Evolutionary conservation across 2,888 invertebrate species (phyloP), one percentile per base, ranked within the genome.

Genomic region (Patella ulyssiponensis): DNA sequence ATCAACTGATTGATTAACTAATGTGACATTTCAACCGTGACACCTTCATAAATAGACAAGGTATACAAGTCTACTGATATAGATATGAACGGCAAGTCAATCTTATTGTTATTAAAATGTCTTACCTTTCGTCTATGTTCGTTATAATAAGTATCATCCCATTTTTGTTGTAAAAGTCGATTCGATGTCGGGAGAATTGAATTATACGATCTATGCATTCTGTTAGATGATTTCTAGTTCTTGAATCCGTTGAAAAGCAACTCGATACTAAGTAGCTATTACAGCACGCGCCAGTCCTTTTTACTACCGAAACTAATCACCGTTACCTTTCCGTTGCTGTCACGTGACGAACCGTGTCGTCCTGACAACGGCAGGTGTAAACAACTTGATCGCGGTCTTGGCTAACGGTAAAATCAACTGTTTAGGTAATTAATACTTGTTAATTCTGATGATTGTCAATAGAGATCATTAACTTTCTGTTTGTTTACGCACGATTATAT

Each of bases 91-190:
- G 9, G 44, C 44, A 44, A 44, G 44, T 44, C 44, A 44, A 7
- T 44, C 7, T 44, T 9, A 44, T 44, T 44, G 44, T 44, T 44
- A 44, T 44, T 44, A 44, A 44, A 15, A 58, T 20, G 72, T 77
- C 86, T 83, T 79, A 91, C 91, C 89, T 90, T 86, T 81, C 85
- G 79, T 74, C 89, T 80, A 83, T 92, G 92, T 82, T 91, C 90
- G 64, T 88, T 86, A 82, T 90, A 91, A 77, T 91, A 89, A 7
- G 88, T 90, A n/a, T 85, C 81, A 78, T 91, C 92, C 91, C 91
- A 91, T 82, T 87, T 84, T 82, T 89, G 86, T 83, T 92, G 91
- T 71, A 92, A 83, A 27, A 91, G 84, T 82, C 90, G 90, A 82
- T 91, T 92, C 75, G 88, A 88, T 9, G 89, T 86, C 17, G 92